Percentiles rank a stretch among this genome's conserved stretches.
Conservation (phyloP, 2,113 vertebrate genomes). For the mouse (Mus musculus) region GRCm39 chr4:114718001-114718500, state of each 20-base stretch:
- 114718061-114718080: accelerated
- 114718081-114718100: neutral
- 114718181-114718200: neutral
- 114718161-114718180: neutral
- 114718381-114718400: neutral
- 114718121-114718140: neutral
- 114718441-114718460: neutral
- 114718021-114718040: neutral
- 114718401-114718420: neutral
- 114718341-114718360: neutral
- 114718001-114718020: neutral
- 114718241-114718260: neutral
- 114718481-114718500: neutral
- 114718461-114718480: neutral
- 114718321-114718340: neutral
- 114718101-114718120: neutral
- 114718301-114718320: neutral
- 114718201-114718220: neutral
- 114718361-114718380: neutral
- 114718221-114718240: neutral
- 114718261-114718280: neutral
- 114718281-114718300: neutral
- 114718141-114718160: neutral
- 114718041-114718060: neutral
- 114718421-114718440: neutral